Conservation (phyloP, 2,113 vertebrate genomes). For the Tapirus terrestris region DNA sequence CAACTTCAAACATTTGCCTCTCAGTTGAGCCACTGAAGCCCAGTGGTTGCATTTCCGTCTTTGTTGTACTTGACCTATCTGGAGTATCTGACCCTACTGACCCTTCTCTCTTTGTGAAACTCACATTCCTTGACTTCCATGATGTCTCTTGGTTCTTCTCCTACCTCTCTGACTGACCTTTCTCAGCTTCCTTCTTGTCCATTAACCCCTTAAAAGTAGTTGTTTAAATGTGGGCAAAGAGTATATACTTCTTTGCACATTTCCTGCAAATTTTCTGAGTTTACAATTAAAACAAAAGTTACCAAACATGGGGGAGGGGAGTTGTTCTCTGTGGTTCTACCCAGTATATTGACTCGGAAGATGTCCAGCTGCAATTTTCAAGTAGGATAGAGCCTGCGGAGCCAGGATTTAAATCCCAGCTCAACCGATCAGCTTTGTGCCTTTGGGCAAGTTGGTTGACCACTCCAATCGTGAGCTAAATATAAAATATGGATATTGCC, state of each 20-base stretch:
- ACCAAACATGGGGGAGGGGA: neutral
- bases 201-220: neutral
- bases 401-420: neutral
- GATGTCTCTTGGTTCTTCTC: neutral
- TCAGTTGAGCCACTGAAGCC: neutral
- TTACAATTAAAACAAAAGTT: conserved; percentile 11
- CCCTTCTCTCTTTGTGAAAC: neutral
- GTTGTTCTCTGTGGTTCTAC: neutral
- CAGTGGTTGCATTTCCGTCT: neutral
- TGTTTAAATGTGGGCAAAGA: neutral
- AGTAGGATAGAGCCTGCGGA: neutral
- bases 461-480: conserved; percentile 1
- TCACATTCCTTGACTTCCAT: neutral
- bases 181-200: neutral
- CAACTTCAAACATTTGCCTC: neutral
- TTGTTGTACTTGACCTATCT: neutral
- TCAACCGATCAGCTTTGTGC: conserved; percentile 31
- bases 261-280: neutral
- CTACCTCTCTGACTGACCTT: neutral
- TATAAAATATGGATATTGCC: neutral
- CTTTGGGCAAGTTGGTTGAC: neutral
- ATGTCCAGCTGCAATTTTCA: neutral
- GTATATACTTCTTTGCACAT: neutral
- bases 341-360: neutral
- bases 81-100: neutral